Base-by-base conservation (phyloP, 2,888 invertebrate genomes). In the Limnephilus rhombicus region DNA sequence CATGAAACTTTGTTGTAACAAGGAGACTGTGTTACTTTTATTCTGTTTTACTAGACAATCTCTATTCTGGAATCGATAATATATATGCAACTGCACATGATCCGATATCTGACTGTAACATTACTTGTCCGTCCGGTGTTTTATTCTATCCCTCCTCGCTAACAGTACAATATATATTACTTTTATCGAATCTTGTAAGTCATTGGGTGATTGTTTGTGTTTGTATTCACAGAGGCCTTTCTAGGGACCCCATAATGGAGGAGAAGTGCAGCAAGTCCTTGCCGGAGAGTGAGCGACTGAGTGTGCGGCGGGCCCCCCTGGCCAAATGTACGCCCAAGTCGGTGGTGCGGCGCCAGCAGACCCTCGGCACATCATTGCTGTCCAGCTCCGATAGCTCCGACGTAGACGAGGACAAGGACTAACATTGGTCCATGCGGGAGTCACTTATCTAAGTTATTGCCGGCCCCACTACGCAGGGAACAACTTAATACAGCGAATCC, bases 191-290 rank as follows among this genome's bases (percentile, higher is more conserved):
- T 68, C 49, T 49, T 49, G 13, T 49, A 11, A 49, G 68, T n/a
- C 7, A 24, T 68, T 68, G 11, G 68, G 24, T 68, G 24, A 45
- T 41, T 85, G 24, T 85, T 18, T 34, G 18, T 83, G n/a, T 83
- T 68, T 53, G 15, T 87, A 80, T 91, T 91, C 81, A 18, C 92
- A 97, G 97, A 92, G 97, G 96, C n/a, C 94, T 97, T 94, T 96
- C 97, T 82, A 96, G 97, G 94, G 97, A 97, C 95, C 97, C 97
- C 93, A 98, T 98, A 94, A 97, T 97, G 91, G 98, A 98, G 95
- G 98, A 98, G 94, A 97, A 97, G 94, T 96, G 96, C 94, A 96
- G 96, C 95, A 97, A 97, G 95, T 97, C 97, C 86, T 95, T 97
- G 94, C 97, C 97, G 89, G 97, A 97, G 94, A 97, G 97, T 94